phyloP scores from a whole-genome alignment of 1,140 invertebrate genomes.

The Mya arenaria region DNA sequence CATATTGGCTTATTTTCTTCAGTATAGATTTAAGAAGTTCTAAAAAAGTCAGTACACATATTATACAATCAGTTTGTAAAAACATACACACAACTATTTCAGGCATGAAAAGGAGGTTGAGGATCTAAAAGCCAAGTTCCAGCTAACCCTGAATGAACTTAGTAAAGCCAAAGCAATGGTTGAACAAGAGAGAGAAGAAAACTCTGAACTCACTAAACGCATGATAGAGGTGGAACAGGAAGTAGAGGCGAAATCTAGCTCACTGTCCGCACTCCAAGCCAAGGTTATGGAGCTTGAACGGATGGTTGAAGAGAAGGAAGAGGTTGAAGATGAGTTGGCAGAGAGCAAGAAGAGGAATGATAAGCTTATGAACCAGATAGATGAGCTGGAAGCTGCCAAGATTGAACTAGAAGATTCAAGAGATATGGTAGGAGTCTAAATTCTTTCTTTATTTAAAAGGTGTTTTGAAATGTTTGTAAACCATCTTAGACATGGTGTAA shows the following conservation, averaged over 20 bases:
- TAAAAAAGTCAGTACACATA: too few relatives aligned
- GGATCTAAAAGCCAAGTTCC: conserved; percentile 73
- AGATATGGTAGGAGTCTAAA: too few relatives aligned
- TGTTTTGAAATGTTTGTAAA: too few relatives aligned
- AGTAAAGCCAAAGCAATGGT: conserved; percentile 62
- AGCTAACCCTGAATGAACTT: conserved; percentile 72
- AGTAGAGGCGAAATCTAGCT: conserved; percentile 29
- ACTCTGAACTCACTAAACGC: conserved; percentile 25
- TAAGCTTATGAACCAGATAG: conserved; percentile 56
- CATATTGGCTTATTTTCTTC: too few relatives aligned
- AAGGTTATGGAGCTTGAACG: conserved; percentile 65
- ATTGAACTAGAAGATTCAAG: conserved; percentile 50
- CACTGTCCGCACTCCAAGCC: conserved; percentile 62
- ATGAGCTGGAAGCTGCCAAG: conserved; percentile 58
- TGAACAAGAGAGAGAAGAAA: conserved; percentile 60
- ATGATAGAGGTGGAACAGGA: conserved; percentile 57
- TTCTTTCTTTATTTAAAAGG: too few relatives aligned
- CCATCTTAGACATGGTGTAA: too few relatives aligned
- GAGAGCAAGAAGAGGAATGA: conserved; percentile 58
- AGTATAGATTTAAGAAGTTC: too few relatives aligned
- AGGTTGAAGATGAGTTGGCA: conserved; percentile 64
- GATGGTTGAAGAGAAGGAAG: conserved; percentile 62
- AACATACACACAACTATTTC: too few relatives aligned
- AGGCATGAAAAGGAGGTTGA: conserved; percentile 70
- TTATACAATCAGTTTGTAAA: too few relatives aligned